phyloP scores from a whole-genome alignment of 2,113 vertebrate species.

The Chaetodon trifascialis region DNA sequence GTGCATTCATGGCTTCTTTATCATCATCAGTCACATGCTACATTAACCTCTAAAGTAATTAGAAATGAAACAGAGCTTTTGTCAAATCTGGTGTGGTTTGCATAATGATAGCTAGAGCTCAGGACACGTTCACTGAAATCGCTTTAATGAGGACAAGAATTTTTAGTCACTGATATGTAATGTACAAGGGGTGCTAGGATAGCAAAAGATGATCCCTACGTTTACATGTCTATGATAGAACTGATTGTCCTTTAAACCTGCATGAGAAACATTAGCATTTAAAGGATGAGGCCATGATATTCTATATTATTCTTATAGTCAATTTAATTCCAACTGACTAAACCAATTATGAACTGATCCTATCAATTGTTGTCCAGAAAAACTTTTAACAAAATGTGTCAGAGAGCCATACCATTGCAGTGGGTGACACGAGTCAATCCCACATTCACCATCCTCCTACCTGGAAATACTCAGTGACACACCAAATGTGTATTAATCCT shows the following conservation, averaged over 20 bases:
- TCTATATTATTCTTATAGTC: not conserved
- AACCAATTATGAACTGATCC: too few species aligned
- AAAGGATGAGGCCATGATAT: not conserved
- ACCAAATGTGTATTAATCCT: too few species aligned
- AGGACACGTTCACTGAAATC: not conserved
- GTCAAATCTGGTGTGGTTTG: slow-evolving; percentile 29
- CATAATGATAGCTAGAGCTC: slow-evolving; percentile 1
- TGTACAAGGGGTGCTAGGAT: not conserved
- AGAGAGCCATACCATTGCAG: not conserved
- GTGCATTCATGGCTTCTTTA: slow-evolving; percentile 46
- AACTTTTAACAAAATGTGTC: not conserved
- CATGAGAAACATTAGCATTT: not conserved
- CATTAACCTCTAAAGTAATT: slow-evolving; percentile 13
- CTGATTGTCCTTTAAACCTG: not conserved
- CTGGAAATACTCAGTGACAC: not conserved
- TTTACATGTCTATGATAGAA: not conserved
- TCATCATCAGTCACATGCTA: slow-evolving; percentile 56
- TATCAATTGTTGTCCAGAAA: not conserved
- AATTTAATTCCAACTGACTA: not conserved
- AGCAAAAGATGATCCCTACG: not conserved
- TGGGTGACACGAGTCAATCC: not conserved
- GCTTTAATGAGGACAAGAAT: not conserved
- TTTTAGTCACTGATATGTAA: not conserved
- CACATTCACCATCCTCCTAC: not conserved
- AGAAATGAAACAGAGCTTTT: slow-evolving; percentile 31